Evolutionary conservation across 2,888 invertebrate species (phyloP).

Genomic region (Parnassius glacialis): DNA sequence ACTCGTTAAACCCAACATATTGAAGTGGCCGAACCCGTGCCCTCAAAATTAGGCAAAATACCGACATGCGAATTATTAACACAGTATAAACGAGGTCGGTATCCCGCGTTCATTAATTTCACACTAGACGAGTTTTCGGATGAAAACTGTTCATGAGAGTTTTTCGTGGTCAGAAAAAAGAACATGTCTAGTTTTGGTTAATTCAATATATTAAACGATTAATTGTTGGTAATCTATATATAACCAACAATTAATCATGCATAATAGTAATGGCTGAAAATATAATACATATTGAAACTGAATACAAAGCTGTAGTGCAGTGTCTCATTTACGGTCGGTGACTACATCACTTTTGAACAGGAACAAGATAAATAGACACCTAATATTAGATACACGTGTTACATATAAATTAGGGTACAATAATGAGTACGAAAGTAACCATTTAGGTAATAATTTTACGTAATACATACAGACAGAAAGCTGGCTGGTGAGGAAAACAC

Average conservation of each 20-base stretch:
- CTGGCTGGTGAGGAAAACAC: not conserved
- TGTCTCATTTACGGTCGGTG: no score
- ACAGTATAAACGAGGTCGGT: constrained; percentile 38
- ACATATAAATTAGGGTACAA: constrained; percentile 3
- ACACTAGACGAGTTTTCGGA: constrained; percentile 27
- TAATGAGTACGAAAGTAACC: not conserved
- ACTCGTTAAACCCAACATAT: constrained; percentile 6
- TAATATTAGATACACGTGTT: constrained; percentile 22
- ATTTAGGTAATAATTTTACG: constrained; percentile 12
- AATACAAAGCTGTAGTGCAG: no score
- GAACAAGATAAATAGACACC: not conserved
- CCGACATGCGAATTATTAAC: constrained; percentile 39
- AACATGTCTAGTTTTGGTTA: no score
- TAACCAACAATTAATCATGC: no score
- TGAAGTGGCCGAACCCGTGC: constrained; percentile 19
- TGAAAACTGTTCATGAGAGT: constrained; percentile 10
- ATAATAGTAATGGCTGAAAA: no score
- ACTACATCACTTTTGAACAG: not conserved
- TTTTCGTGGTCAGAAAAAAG: constrained; percentile 5
- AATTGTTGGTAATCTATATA: no score
- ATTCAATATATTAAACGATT: no score
- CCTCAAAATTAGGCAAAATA: constrained; percentile 36
- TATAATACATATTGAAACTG: no score
- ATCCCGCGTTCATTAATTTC: constrained; percentile 38
- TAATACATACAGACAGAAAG: constrained; percentile 19